Percentiles rank a stretch among this genome's conserved stretches.
These are phyloP conservation scores for Aplysina aerophoba DNA, from an alignment of 37 sponge, comb jelly and placozoan species.

Conservation along the genomic window DNA sequence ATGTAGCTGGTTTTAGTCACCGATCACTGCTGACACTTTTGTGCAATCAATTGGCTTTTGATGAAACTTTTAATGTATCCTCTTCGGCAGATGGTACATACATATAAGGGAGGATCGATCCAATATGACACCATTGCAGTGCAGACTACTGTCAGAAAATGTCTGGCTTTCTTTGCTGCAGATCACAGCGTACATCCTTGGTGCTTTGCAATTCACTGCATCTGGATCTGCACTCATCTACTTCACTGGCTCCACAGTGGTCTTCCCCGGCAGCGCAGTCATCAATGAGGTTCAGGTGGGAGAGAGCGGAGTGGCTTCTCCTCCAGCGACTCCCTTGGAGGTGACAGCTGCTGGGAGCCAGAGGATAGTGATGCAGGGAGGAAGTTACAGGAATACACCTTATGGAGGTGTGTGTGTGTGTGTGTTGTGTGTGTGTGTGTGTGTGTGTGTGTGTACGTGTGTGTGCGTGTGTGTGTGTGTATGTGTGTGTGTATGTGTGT, in stretches of 20 bases:
- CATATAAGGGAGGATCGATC: too few species aligned
- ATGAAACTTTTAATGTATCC: background rate
- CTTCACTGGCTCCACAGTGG: background rate
- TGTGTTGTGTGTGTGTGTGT: background rate
- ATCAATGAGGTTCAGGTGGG: background rate
- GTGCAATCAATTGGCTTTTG: too few species aligned
- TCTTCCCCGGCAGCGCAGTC: background rate
- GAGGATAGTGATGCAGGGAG: background rate
- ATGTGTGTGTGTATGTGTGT: background rate
- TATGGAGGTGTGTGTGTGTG: background rate
- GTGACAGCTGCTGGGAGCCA: background rate
- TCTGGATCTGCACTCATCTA: background rate
- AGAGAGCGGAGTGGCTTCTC: background rate
- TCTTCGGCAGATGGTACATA: background rate
- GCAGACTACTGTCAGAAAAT: too few species aligned
- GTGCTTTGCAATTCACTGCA: slow-evolving; percentile 1
- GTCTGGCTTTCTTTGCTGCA: background rate
- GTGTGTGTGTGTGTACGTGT: background rate
- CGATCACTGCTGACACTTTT: too few species aligned
- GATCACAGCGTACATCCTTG: slow-evolving; percentile 25
- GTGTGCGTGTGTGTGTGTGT: background rate
- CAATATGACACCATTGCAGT: too few species aligned
- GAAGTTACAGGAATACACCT: slow-evolving; percentile 10
- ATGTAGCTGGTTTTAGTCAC: too few species aligned
- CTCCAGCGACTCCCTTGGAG: background rate